These are phyloP conservation scores for Dinoponera quadriceps DNA, from an alignment of 1,140 invertebrate species.

Conservation along the genomic window DNA sequence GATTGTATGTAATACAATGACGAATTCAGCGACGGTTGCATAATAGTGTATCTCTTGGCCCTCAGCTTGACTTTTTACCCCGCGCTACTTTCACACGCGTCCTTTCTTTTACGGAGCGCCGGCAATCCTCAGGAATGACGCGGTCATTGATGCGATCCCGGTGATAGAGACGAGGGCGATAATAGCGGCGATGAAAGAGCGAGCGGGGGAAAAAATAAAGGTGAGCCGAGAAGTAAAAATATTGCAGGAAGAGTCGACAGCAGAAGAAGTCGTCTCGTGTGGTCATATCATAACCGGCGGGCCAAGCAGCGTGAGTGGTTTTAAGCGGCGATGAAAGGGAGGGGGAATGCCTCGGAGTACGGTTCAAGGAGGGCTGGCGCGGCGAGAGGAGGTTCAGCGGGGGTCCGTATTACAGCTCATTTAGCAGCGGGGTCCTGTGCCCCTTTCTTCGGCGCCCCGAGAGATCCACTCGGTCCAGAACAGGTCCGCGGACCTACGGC, in stretches of 20 bases:
- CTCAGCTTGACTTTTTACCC: neutral
- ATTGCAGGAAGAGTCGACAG: conserved; percentile 53
- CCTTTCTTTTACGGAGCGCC: conserved; percentile 18
- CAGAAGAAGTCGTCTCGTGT: conserved; percentile 68
- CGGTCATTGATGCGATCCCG: conserved; percentile 14
- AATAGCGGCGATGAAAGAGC: conserved; percentile 53
- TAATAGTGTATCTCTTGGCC: neutral
- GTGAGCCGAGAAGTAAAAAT: conserved; percentile 43
- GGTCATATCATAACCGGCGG: conserved; percentile 69
- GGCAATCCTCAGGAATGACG: conserved; percentile 15
- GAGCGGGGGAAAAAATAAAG: conserved; percentile 42
- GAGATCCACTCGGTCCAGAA: conserved; percentile 77
- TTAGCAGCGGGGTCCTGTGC: conserved; percentile 85
- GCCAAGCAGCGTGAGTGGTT: conserved; percentile 58
- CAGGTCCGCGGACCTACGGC: conserved; percentile 81
- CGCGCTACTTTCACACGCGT: neutral
- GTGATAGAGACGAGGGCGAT: conserved; percentile 45
- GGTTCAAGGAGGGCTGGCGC: conserved; percentile 27
- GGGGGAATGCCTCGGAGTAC: conserved; percentile 27
- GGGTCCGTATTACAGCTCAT: conserved; percentile 85
- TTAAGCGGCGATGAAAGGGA: conserved; percentile 26
- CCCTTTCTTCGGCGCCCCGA: conserved; percentile 78
- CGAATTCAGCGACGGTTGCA: too few species aligned
- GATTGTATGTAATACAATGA: too few species aligned
- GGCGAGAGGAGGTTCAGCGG: conserved; percentile 78